phyloP scores from a whole-genome alignment of 2,888 invertebrate species.

The Coelopa pilipes region DNA sequence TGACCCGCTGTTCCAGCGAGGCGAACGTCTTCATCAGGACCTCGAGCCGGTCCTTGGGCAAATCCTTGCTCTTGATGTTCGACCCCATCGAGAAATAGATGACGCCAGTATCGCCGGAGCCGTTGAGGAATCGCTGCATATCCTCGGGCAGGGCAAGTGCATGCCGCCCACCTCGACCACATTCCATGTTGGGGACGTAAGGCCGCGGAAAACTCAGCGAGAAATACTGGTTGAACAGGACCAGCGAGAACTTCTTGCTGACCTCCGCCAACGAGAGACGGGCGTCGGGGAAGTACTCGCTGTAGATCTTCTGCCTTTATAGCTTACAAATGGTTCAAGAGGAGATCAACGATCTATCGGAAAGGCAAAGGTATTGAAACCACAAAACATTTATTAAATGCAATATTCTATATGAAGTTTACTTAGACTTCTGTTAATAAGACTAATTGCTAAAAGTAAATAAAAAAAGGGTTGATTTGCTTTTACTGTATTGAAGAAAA shows the following conservation, averaged over 20 bases:
- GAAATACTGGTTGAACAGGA: conserved; percentile 59
- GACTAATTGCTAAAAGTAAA: no score
- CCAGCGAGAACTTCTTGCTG: conserved; percentile 54
- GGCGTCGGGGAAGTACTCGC: conserved; percentile 53
- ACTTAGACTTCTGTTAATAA: no score
- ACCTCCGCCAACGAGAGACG: conserved; percentile 49
- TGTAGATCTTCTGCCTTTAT: no score
- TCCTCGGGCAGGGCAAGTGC: conserved; percentile 50
- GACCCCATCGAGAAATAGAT: conserved; percentile 58
- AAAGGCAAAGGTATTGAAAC: no score
- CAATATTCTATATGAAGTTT: no score
- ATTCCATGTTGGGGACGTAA: conserved; percentile 55
- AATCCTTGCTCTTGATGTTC: conserved; percentile 46
- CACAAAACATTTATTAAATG: no score
- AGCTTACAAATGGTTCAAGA: no score
- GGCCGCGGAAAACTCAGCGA: conserved; percentile 54
- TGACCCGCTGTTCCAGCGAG: conserved; percentile 49
- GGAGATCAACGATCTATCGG: no score
- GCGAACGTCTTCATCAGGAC: conserved; percentile 44
- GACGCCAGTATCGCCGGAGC: conserved; percentile 49
- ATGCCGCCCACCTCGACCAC: conserved; percentile 59
- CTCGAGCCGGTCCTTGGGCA: conserved; percentile 43
- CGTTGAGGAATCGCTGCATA: conserved; percentile 52
- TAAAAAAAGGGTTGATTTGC: no score
- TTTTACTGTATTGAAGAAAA: no score